These are phyloP conservation scores for Erythrolamprus reginae DNA, from an alignment of 2,113 vertebrate genomes.

Conservation along the genomic window DNA sequence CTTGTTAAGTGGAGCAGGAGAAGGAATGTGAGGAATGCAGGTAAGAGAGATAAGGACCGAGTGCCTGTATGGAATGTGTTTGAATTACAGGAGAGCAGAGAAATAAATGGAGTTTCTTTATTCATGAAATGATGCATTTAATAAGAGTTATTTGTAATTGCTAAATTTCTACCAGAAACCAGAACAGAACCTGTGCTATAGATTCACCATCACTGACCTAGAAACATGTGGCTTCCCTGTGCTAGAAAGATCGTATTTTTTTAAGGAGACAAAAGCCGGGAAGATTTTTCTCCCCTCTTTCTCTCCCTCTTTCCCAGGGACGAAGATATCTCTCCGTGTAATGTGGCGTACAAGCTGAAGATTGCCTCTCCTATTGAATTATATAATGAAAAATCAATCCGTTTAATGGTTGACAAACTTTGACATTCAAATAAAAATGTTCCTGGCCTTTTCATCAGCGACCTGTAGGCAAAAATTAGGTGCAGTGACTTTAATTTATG, in stretches of 20 bases:
- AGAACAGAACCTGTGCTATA: too few relatives aligned
- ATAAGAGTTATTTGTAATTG: too few relatives aligned
- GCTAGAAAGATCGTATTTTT: slow-evolving; percentile 44
- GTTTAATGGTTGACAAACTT: slow-evolving; percentile 74
- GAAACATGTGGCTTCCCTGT: slow-evolving; percentile 37
- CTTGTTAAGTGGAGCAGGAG: too few relatives aligned
- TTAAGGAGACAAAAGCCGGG: slow-evolving; percentile 43
- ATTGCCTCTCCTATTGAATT: slow-evolving; percentile 65
- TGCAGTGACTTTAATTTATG: slow-evolving; percentile 70
- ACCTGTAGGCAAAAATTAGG: slow-evolving; percentile 67
- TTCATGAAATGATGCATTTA: too few relatives aligned
- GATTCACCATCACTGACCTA: too few relatives aligned
- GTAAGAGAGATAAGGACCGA: too few relatives aligned
- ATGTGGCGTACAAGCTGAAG: slow-evolving; percentile 63
- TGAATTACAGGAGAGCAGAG: too few relatives aligned
- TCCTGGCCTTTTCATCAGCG: slow-evolving; percentile 68
- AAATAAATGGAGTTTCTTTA: too few relatives aligned
- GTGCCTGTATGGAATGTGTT: too few relatives aligned
- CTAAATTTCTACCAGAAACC: too few relatives aligned
- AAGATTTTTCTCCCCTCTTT: slow-evolving; percentile 39
- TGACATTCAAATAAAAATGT: slow-evolving; percentile 74
- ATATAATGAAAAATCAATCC: slow-evolving; percentile 73
- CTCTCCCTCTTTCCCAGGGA: neutral
- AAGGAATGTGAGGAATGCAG: too few relatives aligned
- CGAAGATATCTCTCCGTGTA: slow-evolving; percentile 54